Conservation (phyloP, 2,888 invertebrate species). For the Disparrhopalites patrizii region DNA sequence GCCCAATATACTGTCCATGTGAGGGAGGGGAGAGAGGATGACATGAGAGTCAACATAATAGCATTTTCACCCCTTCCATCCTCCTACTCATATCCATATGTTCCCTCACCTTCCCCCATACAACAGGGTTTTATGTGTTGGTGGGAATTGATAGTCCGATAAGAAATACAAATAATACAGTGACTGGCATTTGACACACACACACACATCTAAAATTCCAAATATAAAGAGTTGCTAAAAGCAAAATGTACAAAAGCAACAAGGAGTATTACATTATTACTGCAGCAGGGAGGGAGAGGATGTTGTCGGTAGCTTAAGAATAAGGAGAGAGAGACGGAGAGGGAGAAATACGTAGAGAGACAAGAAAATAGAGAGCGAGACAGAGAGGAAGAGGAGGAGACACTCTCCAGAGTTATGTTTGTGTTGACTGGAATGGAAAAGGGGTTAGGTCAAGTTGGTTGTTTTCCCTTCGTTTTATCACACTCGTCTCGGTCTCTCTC, state of each 20-base stretch:
- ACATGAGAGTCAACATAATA: too few relatives aligned
- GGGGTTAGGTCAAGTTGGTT: slow-evolving; percentile 28
- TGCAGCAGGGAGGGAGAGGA: background rate
- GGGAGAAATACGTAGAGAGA: background rate
- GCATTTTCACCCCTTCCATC: too few relatives aligned
- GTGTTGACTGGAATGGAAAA: slow-evolving; percentile 19
- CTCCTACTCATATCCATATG: too few relatives aligned
- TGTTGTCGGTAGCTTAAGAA: background rate
- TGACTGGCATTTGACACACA: slow-evolving; percentile 22
- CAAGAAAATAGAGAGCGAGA: background rate
- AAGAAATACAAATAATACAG: background rate
- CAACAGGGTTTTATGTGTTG: background rate
- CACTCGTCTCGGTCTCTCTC: slow-evolving; percentile 8
- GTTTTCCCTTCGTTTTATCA: slow-evolving; percentile 19
- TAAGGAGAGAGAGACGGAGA: background rate
- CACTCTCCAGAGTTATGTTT: slow-evolving; percentile 18
- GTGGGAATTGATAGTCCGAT: background rate
- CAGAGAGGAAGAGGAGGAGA: too few relatives aligned
- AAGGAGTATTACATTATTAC: too few relatives aligned
- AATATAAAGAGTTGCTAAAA: background rate
- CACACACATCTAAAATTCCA: background rate
- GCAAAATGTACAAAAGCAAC: background rate
- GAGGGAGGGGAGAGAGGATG: too few relatives aligned
- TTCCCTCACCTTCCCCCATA: too few relatives aligned
- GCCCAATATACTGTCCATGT: too few relatives aligned